Evolutionary conservation across 2,797 vertebrate genomes (phyloP).

Genomic region (Hippocampus kuda): DNA sequence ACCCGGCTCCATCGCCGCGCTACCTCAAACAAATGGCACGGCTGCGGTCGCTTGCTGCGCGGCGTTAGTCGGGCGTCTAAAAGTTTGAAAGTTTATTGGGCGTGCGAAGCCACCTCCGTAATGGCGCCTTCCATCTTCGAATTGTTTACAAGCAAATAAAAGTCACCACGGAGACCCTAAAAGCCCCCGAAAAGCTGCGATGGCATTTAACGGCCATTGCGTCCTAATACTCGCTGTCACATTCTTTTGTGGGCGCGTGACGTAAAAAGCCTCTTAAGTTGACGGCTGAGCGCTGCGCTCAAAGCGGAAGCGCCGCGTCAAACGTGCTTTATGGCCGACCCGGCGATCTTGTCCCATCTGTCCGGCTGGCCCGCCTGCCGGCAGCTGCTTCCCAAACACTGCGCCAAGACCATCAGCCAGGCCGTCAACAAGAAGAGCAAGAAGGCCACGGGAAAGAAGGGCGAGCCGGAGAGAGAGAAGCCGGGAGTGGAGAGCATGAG

Average conservation of each 20-base stretch:
- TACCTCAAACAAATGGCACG: neutral
- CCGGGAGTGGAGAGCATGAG: constrained; percentile 99
- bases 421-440: constrained; percentile 99
- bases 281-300: neutral
- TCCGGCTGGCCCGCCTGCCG: neutral
- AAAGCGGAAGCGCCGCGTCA: neutral
- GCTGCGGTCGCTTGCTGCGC: neutral
- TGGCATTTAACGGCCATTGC: neutral
- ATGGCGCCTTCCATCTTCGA: neutral
- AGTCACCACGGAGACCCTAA: neutral
- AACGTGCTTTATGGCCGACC: neutral
- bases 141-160: neutral
- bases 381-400: constrained; percentile 95
- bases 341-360: neutral
- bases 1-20: too few relatives aligned
- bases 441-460: constrained; percentile 92
- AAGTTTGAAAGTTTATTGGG: neutral
- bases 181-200: neutral
- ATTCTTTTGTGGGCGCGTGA: constrained; percentile 1
- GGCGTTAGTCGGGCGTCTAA: neutral
- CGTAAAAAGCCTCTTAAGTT: constrained; percentile 19
- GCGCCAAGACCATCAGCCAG: constrained; percentile 99
- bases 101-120: neutral
- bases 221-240: neutral
- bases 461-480: constrained; percentile 94